Percentiles rank a stretch among this genome's conserved stretches.
phyloP scores from a whole-genome alignment of 2,797 vertebrate species.

The Tapera naevia region DNA sequence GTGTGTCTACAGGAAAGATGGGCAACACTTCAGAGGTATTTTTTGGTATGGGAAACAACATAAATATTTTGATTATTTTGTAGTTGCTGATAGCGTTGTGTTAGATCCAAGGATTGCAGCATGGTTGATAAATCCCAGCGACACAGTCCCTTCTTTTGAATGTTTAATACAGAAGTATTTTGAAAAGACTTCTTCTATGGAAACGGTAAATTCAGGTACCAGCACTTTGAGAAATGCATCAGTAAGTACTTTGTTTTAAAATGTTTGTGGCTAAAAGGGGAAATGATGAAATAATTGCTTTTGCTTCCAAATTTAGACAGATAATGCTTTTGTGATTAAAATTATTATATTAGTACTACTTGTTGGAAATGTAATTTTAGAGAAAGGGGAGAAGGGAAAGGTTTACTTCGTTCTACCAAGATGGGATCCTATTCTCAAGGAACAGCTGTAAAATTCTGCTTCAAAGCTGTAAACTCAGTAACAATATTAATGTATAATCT shows the following conservation, averaged over 20 bases:
- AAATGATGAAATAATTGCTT: background rate
- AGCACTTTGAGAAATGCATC: background rate
- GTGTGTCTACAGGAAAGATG: background rate
- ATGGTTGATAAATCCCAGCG: constrained; percentile 89
- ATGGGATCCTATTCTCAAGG: background rate
- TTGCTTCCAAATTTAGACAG: background rate
- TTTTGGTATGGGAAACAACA: background rate
- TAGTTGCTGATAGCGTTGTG: constrained; percentile 81
- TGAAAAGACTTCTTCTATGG: constrained; percentile 34
- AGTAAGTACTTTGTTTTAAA: constrained; percentile 61
- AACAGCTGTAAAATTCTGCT: background rate
- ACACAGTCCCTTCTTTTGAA: constrained; percentile 82
- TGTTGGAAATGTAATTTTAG: background rate
- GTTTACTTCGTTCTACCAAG: background rate
- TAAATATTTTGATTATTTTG: background rate
- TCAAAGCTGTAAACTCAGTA: background rate
- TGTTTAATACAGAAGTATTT: constrained; percentile 83
- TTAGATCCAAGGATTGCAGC: constrained; percentile 90
- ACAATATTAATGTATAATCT: background rate
- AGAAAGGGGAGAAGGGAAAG: background rate
- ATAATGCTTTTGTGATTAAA: background rate
- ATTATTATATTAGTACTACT: background rate
- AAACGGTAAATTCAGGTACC: background rate
- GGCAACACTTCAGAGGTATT: background rate
- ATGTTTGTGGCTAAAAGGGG: background rate